Conservation (phyloP, 1,140 invertebrate genomes). For the Mamestra configurata region DNA sequence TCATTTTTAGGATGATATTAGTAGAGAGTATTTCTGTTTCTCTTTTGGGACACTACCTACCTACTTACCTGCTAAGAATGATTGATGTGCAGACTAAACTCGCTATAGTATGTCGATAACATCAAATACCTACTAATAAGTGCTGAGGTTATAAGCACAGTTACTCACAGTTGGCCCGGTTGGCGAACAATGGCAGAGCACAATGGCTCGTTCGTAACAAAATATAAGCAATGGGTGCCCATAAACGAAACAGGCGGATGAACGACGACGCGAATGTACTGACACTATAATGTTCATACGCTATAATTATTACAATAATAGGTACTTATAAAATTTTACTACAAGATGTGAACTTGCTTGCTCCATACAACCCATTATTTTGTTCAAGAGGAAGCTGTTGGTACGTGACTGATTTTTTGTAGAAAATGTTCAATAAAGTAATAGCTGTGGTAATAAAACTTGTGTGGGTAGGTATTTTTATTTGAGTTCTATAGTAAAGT, state of each 20-base stretch:
- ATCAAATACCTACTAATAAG: neutral
- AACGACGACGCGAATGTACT: neutral
- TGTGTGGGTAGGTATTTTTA: neutral
- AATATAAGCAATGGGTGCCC: constrained; percentile 59
- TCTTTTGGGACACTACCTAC: too few species aligned
- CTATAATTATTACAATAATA: neutral
- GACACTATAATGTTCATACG: neutral
- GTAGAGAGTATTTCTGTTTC: too few species aligned
- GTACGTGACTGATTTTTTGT: neutral
- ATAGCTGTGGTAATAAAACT: neutral
- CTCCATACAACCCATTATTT: neutral
- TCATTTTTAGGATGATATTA: too few species aligned
- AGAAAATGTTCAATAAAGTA: neutral
- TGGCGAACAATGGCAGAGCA: constrained; percentile 61
- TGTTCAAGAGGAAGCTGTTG: neutral
- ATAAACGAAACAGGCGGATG: constrained; percentile 31
- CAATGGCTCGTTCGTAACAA: constrained; percentile 61
- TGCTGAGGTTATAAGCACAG: constrained; percentile 45
- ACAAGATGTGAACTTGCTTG: neutral
- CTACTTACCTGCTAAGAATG: too few species aligned
- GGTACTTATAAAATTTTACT: neutral
- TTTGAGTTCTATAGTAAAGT: neutral
- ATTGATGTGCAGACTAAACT: too few species aligned
- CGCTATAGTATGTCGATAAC: too few species aligned
- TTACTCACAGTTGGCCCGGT: constrained; percentile 44